Conservation (phyloP, 2,797 vertebrate species). For the Adrianichthys oophorus region DNA sequence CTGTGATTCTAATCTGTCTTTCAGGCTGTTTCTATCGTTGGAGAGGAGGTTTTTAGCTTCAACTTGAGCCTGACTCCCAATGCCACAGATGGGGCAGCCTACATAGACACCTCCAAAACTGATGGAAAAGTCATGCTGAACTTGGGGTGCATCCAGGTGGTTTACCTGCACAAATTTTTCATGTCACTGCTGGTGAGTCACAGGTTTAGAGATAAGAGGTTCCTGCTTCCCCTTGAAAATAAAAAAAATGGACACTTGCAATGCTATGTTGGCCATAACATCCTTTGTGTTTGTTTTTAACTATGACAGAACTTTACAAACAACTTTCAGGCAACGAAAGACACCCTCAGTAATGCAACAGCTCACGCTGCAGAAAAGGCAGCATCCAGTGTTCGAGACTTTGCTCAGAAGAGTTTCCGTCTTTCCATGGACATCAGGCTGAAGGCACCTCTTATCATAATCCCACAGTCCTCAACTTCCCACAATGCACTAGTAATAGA, state of each 20-base stretch:
- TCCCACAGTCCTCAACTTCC: conserved; percentile 90
- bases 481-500: conserved; percentile 85
- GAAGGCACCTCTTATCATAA: conserved; percentile 91
- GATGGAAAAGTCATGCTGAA: conserved; percentile 90
- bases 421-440: conserved; percentile 85
- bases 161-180: conserved; percentile 93
- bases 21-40: conserved; percentile 92
- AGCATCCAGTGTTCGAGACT: conserved; percentile 87
- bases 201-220: background rate
- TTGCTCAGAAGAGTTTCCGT: conserved; percentile 91
- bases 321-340: conserved; percentile 83
- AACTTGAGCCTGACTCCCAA: conserved; percentile 86
- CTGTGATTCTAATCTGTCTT: background rate
- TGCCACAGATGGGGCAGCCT: conserved; percentile 86
- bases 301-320: conserved; percentile 59
- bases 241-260: too few relatives aligned
- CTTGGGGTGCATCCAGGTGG: conserved; percentile 92
- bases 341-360: conserved; percentile 86
- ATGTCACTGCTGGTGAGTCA: conserved; percentile 90
- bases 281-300: background rate
- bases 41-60: conserved; percentile 94
- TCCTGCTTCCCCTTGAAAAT: background rate
- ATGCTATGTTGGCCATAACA: background rate
- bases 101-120: conserved; percentile 84
- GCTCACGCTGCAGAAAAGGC: conserved; percentile 92